Conservation (phyloP, 2,797 vertebrate genomes). For the Apodemus agrarius region DNA sequence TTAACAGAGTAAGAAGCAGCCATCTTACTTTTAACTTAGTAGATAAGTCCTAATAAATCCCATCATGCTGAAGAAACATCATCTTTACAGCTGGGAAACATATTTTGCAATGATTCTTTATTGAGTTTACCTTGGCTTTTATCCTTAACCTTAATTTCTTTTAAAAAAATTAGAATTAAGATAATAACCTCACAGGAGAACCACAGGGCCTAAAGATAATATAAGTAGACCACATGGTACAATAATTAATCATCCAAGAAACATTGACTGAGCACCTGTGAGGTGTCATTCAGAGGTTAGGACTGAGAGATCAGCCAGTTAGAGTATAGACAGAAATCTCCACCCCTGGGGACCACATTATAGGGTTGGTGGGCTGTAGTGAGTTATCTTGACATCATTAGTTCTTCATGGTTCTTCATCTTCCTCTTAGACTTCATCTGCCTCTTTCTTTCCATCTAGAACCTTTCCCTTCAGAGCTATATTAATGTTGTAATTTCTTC, state of each 20-base stretch:
- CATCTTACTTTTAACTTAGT: neutral
- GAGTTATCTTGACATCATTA: neutral
- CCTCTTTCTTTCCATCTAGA: neutral
- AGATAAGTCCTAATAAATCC: neutral
- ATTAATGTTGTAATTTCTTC: neutral
- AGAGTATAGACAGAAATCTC: neutral
- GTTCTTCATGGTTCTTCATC: neutral
- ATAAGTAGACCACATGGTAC: neutral
- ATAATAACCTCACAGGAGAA: neutral
- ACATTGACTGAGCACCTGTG: neutral
- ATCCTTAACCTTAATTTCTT: neutral
- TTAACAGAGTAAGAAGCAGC: neutral
- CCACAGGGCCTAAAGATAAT: neutral
- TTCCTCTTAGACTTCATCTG: fast-evolving
- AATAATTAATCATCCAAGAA: neutral
- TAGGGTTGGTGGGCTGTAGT: neutral
- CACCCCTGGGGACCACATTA: neutral
- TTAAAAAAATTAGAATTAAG: neutral
- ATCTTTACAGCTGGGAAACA: neutral
- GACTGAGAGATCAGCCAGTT: neutral
- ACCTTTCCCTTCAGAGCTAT: neutral
- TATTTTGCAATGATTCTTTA: neutral
- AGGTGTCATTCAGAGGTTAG: neutral
- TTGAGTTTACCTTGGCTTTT: neutral
- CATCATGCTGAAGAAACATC: neutral